phyloP scores from a whole-genome alignment of 2,797 vertebrate species.

The Protosalanx chinensis region DNA sequence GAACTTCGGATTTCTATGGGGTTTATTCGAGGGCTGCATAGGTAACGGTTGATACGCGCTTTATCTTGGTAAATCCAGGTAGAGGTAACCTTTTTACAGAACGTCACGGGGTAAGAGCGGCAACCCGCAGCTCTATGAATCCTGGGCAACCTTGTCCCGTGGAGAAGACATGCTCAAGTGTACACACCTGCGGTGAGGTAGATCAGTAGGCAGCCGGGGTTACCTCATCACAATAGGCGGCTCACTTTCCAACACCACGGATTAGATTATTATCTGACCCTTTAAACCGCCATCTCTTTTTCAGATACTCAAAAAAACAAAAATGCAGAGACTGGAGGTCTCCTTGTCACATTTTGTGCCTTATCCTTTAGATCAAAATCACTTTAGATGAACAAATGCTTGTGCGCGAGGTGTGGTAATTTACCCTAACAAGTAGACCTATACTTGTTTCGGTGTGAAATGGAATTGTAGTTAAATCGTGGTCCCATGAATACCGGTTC shows the following conservation, averaged over 20 bases:
- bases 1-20: neutral
- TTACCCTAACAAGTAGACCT: too few relatives aligned
- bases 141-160: constrained; percentile 52
- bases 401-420: too few relatives aligned
- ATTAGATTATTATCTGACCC: constrained; percentile 7
- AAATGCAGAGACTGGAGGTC: too few relatives aligned
- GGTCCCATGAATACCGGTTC: constrained; percentile 17
- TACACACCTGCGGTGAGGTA: constrained; percentile 35
- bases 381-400: too few relatives aligned
- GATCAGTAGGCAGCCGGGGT: constrained; percentile 34
- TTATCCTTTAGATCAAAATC: too few relatives aligned
- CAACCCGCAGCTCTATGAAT: constrained; percentile 62
- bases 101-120: constrained; percentile 43
- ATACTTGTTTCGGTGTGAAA: too few relatives aligned
- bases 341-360: too few relatives aligned
- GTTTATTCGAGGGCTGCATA: neutral
- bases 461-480: neutral
- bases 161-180: constrained; percentile 49
- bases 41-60: too few relatives aligned
- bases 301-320: too few relatives aligned
- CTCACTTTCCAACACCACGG: neutral
- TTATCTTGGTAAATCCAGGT: constrained; percentile 8
- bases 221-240: constrained; percentile 5
- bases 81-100: constrained; percentile 59
- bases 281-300: neutral